phyloP scores from a whole-genome alignment of 2,113 vertebrate genomes.

The Heterochromis multidens region DNA sequence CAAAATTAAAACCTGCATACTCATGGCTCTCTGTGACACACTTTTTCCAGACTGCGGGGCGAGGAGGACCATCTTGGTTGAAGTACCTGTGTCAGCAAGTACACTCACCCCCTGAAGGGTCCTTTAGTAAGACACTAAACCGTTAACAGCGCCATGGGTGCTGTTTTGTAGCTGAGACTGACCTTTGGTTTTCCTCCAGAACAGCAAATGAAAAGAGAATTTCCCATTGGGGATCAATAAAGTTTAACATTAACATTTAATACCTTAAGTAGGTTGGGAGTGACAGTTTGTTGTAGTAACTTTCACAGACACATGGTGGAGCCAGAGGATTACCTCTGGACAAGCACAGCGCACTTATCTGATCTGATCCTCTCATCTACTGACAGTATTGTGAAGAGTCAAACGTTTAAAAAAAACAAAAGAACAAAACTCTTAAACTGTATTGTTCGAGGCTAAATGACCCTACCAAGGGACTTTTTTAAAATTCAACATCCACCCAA shows the following conservation, averaged over 20 bases:
- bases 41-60: neutral
- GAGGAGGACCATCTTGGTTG: neutral
- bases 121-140: slow-evolving; percentile 13
- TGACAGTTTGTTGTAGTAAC: neutral
- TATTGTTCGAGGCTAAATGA: too few species aligned
- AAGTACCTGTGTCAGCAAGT: neutral
- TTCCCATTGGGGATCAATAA: slow-evolving; percentile 26
- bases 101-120: slow-evolving; percentile 1
- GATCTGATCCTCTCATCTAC: neutral
- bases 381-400: neutral
- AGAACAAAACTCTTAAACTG: neutral
- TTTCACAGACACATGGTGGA: slow-evolving; percentile 39
- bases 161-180: slow-evolving; percentile 3
- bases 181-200: slow-evolving; percentile 25
- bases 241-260: slow-evolving; percentile 28
- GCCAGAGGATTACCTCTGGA: slow-evolving; percentile 38
- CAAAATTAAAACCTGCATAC: neutral
- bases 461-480: too few species aligned
- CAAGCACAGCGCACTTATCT: neutral
- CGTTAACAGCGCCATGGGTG: neutral
- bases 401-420: neutral
- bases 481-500: neutral
- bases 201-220: slow-evolving; percentile 34
- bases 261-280: neutral
- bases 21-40: neutral